A percentile compares a stretch with the other conserved stretches of the same genome.
phyloP scores from a whole-genome alignment of 2,797 vertebrate species.

The Aeoliscus strigatus region DNA sequence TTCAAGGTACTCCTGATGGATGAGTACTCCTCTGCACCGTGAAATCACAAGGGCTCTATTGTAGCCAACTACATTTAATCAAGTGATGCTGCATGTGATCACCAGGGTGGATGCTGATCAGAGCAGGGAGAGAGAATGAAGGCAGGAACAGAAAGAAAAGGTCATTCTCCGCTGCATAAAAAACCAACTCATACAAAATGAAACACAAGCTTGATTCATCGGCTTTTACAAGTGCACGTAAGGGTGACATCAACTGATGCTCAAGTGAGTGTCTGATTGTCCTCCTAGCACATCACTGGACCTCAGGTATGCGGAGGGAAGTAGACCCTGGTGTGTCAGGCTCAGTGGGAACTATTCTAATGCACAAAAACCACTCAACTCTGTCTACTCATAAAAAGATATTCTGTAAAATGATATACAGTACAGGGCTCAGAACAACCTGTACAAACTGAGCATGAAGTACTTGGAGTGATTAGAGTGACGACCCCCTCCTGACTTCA shows the following conservation, averaged over 20 bases:
- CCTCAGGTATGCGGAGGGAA: too few species aligned
- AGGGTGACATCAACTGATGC: neutral
- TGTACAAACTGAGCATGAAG: too few species aligned
- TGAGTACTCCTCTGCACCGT: neutral
- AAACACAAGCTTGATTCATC: conserved; percentile 1
- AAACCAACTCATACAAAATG: too few species aligned
- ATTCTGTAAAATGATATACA: too few species aligned
- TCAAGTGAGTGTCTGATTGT: neutral
- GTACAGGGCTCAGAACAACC: too few species aligned
- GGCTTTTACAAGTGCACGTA: neutral
- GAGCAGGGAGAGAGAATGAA: conserved; percentile 5
- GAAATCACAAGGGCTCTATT: conserved; percentile 49
- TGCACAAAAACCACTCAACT: too few species aligned
- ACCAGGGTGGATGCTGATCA: conserved; percentile 8
- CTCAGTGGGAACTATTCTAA: too few species aligned
- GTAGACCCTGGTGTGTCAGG: too few species aligned
- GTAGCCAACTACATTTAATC: conserved; percentile 44
- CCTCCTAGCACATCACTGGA: neutral
- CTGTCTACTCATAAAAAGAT: too few species aligned
- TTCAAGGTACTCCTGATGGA: conserved; percentile 5
- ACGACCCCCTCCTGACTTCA: too few species aligned
- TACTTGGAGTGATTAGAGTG: too few species aligned
- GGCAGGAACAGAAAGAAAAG: neutral
- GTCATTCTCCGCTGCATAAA: conserved; percentile 6
- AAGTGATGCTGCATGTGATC: conserved; percentile 72